These are phyloP conservation scores for Dicaeum eximium DNA, from an alignment of 2,113 vertebrate genomes.

Conservation along the genomic window DNA sequence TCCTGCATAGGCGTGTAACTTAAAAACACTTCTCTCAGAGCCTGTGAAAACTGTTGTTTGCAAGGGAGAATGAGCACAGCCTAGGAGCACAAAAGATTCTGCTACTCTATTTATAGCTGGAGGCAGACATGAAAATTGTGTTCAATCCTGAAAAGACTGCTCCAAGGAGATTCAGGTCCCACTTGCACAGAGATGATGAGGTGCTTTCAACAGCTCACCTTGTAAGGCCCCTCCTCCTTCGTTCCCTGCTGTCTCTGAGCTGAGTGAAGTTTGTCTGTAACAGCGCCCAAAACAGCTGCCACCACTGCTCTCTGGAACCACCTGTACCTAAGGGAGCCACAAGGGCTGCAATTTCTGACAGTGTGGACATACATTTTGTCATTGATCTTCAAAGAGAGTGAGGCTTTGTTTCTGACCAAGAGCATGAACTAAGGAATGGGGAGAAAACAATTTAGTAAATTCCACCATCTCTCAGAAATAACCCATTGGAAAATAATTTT, in stretches of 20 bases:
- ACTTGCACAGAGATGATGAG: not conserved
- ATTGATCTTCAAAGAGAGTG: not conserved
- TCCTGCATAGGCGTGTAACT: not conserved
- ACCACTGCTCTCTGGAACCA: not conserved
- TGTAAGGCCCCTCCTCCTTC: not conserved
- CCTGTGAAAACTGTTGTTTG: not conserved
- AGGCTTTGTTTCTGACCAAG: not conserved
- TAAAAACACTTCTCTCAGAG: not conserved
- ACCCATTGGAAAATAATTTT: not conserved
- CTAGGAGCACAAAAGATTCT: not conserved
- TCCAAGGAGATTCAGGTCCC: not conserved
- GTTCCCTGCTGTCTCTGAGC: not conserved
- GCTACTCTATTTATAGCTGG: not conserved
- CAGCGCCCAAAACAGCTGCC: rapidly evolving
- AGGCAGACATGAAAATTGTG: not conserved
- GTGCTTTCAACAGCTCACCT: not conserved
- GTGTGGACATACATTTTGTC: not conserved
- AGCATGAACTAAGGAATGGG: not conserved
- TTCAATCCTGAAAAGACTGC: not conserved
- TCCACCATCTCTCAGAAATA: not conserved
- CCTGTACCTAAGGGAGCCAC: not conserved
- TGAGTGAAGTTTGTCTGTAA: not conserved
- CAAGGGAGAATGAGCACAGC: not conserved
- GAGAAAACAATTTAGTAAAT: not conserved
- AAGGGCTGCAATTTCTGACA: not conserved